Evolutionary conservation across 2,797 vertebrate genomes (phyloP), one percentile per base, ranked within the genome.

Genomic region (Catharus ustulatus): DNA sequence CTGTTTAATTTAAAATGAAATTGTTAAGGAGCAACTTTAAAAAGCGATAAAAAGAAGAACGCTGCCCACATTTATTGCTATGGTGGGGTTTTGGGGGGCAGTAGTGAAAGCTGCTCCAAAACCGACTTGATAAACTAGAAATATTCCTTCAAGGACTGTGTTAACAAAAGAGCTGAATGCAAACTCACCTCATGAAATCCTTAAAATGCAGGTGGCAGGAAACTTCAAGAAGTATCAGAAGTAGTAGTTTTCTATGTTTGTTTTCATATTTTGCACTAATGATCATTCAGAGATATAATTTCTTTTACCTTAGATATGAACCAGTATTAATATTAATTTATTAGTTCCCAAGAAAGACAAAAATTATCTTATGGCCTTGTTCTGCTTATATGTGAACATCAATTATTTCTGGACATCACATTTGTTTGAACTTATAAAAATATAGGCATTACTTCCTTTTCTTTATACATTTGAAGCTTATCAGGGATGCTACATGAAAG

Each of bases 71-170:
- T 5, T 49, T 40, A 46, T 62, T 81, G 43, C 15, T 45, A 2
- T 8, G 21, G 24, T 30, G 29, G 4, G 4, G 0, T 0, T 16
- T 29, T 76, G 66, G 5, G 0, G 6, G 10, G 6, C 15, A 58
- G 32, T 30, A 81, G 19, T 52, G 64, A n/a, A 74, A 78, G n/a
- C 46, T 69, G 18, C 21, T 81, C n/a, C 36, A 40, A 77, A 91
- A 63, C 0, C 4, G 11, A 13, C 19, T 63, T n/a, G 8, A 71
- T 74, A 74, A 89, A 46, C 3, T 29, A 55, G 34, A 58, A 87
- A 42, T 13, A 11, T 23, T 54, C 13, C 57, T 58, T 52, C 48
- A 38, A 77, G 13, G 14, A 84, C 7, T 22, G 2, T 49, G 22
- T 38, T 22, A 71, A 36, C 36, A 55, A 27, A 81, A 81, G 26